Evolutionary conservation across 2,113 vertebrate species (phyloP), one percentile per base, ranked within the genome.

Genomic region (Erpornis zantholeuca): DNA sequence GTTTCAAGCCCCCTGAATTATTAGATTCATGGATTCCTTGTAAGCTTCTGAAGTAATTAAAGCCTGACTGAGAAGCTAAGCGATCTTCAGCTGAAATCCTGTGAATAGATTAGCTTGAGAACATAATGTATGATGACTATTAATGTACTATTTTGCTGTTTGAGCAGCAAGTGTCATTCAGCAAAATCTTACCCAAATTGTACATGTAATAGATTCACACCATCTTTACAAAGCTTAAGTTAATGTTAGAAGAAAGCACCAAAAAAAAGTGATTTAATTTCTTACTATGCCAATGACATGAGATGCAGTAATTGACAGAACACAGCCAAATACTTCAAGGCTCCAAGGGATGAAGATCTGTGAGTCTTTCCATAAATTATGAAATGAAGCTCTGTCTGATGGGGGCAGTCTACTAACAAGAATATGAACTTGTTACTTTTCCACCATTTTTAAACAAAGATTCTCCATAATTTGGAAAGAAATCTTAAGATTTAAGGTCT

Each of bases 31-130:
- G 94, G 90, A 96, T 90, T 84, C 45, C 72, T 88, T 93, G 85
- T 96, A 95, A 96, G 72, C 64, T 35, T 86, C 82, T 92, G 79
- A 94, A 96, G 82, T 90, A 95, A 97, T 95, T 95, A 94, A 96
- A 88, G 50, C 42, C 75, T 92, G 82, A 66, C 68, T 70, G 72
- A 90, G 80, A 57, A 97, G 90, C 76, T 88, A 93, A 96, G 76
- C 0, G 10, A 90, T 94, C 88, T 78, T 97, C 82, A 88, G 64
- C 72, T 90, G 71, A 90, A 95, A 94, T 88, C 49, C 92, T 73
- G 78, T 66, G 60, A 96, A 93, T 45, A 94, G 87, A 92, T 93
- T 94, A 92, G 54, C 44, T 88, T 68, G 59, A 35, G 77, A 92
- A 90, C 76, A 86, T 64, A 88, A 86, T 57, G 65, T 75, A 93